phyloP scores from a whole-genome alignment of 2,888 invertebrate genomes.

The Epirrhoe tristata region DNA sequence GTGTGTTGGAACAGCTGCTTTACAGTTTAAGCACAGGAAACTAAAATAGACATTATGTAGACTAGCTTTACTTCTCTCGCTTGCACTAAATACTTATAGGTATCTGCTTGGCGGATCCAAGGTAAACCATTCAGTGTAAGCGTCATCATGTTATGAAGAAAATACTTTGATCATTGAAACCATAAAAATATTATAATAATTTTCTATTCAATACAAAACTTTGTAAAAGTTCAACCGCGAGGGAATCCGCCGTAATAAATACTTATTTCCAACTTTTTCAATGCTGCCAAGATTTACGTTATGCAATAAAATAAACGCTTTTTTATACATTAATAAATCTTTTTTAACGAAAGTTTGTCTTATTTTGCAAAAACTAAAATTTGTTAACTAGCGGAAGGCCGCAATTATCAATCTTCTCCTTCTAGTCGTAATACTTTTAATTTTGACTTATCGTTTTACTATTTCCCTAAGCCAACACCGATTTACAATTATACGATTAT shows the following conservation, averaged over 20 bases:
- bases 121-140: too few relatives aligned
- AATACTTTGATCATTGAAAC: background rate
- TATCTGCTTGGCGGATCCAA: background rate
- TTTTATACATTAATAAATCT: background rate
- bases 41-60: constrained; percentile 36
- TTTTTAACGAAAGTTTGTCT: background rate
- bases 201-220: background rate
- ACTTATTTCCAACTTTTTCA: background rate
- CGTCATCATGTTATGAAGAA: background rate
- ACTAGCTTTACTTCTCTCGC: constrained; percentile 10
- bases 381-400: too few relatives aligned
- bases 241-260: background rate
- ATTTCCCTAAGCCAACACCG: too few relatives aligned
- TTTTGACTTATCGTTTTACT: too few relatives aligned
- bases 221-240: background rate
- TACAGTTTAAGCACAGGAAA: constrained; percentile 27
- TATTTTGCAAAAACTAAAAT: too few relatives aligned
- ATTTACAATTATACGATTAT: too few relatives aligned
- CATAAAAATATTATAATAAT: background rate
- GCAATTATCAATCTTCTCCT: too few relatives aligned
- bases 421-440: too few relatives aligned
- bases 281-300: background rate
- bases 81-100: background rate
- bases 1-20: constrained; percentile 38
- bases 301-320: background rate